These are phyloP conservation scores for Dendroctonus ponderosae DNA, from an alignment of 1,140 invertebrate species.

Conservation along the genomic window DNA sequence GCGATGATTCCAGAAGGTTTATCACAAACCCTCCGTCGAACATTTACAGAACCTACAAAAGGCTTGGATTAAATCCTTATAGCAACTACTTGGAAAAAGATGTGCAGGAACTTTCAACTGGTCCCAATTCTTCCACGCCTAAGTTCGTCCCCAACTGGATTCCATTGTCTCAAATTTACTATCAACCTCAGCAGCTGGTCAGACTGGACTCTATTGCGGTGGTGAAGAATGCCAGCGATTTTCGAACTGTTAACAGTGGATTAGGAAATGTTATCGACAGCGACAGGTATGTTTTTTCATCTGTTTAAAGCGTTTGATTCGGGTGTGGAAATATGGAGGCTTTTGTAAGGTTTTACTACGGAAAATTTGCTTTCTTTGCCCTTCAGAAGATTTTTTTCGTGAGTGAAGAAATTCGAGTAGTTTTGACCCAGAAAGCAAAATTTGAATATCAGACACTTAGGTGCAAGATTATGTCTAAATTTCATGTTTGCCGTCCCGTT, in stretches of 20 bases:
- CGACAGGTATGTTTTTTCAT: constrained; percentile 41
- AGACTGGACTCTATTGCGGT: constrained; percentile 40
- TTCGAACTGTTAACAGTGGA: constrained; percentile 20
- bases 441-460: no score
- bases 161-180: constrained; percentile 41
- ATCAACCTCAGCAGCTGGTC: constrained; percentile 38
- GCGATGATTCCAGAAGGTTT: not conserved
- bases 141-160: constrained; percentile 44
- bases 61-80: constrained; percentile 20
- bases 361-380: no score
- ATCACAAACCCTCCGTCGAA: not conserved
- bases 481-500: no score
- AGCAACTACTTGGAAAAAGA: constrained; percentile 8
- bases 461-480: no score
- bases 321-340: no score
- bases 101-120: not conserved
- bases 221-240: constrained; percentile 39
- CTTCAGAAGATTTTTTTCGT: no score
- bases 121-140: not conserved
- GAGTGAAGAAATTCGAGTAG: no score
- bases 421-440: no score
- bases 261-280: constrained; percentile 45
- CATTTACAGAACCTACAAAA: constrained; percentile 11
- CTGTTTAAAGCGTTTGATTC: not conserved
- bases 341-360: no score